phyloP scores from a whole-genome alignment of 1,140 invertebrate genomes.

The Drosophila grimshawi region DNA sequence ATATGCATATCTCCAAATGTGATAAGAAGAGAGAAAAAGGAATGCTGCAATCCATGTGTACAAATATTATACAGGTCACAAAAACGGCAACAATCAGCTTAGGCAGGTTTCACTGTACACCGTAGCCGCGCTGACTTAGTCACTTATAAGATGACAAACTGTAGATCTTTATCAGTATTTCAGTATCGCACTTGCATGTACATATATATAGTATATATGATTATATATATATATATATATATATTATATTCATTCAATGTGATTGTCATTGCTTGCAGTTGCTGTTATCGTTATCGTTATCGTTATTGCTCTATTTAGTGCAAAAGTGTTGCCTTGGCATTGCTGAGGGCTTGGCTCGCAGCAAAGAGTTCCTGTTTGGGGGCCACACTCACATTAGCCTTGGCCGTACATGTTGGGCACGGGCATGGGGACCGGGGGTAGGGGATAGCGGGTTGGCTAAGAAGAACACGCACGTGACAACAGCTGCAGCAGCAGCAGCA shows the following conservation, averaged over 20 bases:
- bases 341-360: not conserved
- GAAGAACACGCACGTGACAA: slow-evolving; percentile 25
- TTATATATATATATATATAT: not conserved
- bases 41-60: too few relatives aligned
- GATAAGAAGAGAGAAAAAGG: too few relatives aligned
- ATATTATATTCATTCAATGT: not conserved
- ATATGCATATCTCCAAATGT: too few relatives aligned
- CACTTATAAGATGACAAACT: not conserved
- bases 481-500: slow-evolving; percentile 7
- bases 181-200: not conserved
- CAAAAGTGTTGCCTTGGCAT: not conserved
- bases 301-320: slow-evolving; percentile 20
- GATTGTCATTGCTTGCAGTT: not conserved
- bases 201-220: not conserved
- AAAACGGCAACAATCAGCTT: not conserved
- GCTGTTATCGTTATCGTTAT: slow-evolving; percentile 36
- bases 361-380: not conserved
- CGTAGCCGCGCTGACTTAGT: not conserved
- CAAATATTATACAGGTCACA: too few relatives aligned
- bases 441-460: too few relatives aligned
- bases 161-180: not conserved
- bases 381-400: not conserved
- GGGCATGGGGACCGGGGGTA: not conserved
- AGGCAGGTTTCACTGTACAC: not conserved
- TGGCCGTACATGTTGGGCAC: not conserved